Evolutionary conservation across 1,140 invertebrate genomes (phyloP).

Genomic region (Mactra quadrangularis): DNA sequence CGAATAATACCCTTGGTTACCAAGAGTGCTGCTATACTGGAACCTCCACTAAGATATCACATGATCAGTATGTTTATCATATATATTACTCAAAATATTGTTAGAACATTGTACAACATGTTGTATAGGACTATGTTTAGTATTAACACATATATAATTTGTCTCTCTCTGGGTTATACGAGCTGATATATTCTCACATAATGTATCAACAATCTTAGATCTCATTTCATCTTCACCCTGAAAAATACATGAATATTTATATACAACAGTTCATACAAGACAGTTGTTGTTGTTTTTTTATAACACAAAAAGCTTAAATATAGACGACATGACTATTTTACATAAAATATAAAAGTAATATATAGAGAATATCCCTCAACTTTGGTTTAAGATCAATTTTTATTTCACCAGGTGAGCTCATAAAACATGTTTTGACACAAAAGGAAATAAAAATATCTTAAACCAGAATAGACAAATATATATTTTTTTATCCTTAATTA

Average conservation of each 20-base stretch:
- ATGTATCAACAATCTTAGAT: not conserved
- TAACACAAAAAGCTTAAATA: not conserved
- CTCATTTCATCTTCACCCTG: conserved; percentile 8
- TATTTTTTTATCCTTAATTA: no score
- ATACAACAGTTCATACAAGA: not conserved
- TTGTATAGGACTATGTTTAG: not conserved
- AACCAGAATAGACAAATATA: no score
- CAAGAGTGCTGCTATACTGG: no score
- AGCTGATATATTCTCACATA: conserved; percentile 2
- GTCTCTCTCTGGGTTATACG: conserved; percentile 12
- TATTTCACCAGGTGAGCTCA: no score
- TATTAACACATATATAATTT: not conserved
- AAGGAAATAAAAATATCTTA: no score
- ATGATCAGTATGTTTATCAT: no score
- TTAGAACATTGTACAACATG: no score
- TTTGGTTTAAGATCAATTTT: not conserved
- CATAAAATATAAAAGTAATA: not conserved
- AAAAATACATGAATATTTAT: no score
- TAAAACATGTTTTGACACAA: no score
- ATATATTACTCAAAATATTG: no score
- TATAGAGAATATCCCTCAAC: not conserved
- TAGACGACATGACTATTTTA: not conserved
- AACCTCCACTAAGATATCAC: no score
- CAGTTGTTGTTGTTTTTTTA: not conserved
- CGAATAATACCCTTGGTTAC: no score